A percentile compares a stretch with the other conserved stretches of the same genome.
phyloP scores from a whole-genome alignment of 2,113 vertebrate species.

The Chaetops frenatus region DNA sequence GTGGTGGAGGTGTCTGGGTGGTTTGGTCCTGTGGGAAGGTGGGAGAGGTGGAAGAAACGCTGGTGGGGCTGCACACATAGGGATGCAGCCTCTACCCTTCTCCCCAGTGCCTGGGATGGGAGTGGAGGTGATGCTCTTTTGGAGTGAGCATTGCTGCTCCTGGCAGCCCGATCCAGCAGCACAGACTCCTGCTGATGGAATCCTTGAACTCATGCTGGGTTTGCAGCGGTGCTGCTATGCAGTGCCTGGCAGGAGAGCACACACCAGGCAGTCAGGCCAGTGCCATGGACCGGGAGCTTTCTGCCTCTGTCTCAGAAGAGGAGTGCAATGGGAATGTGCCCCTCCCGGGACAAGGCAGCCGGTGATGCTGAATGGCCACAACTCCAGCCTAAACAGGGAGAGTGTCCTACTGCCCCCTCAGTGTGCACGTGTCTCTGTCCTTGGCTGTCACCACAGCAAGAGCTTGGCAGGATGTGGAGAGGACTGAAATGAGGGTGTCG shows the following conservation, averaged over 20 bases:
- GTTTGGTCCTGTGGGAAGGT: background rate
- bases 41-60: no score
- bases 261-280: fast-evolving
- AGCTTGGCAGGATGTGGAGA: background rate
- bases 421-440: fast-evolving
- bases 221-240: fast-evolving
- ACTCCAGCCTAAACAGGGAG: background rate
- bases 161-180: fast-evolving
- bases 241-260: background rate
- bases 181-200: background rate
- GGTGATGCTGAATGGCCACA: fast-evolving
- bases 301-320: fast-evolving
- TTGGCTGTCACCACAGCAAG: fast-evolving
- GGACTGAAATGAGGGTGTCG: fast-evolving
- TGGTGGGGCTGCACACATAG: fast-evolving
- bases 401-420: fast-evolving
- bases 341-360: background rate
- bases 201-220: background rate
- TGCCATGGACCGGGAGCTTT: fast-evolving
- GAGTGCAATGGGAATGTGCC: background rate
- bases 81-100: no score
- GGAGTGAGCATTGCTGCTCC: background rate
- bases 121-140: background rate
- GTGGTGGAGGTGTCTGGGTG: fast-evolving
- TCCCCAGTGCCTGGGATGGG: background rate